Evolutionary conservation across 92 coral and sea anemone genomes (phyloP), one percentile per base, ranked within the genome.

Genomic region (Pocillopora grandis): DNA sequence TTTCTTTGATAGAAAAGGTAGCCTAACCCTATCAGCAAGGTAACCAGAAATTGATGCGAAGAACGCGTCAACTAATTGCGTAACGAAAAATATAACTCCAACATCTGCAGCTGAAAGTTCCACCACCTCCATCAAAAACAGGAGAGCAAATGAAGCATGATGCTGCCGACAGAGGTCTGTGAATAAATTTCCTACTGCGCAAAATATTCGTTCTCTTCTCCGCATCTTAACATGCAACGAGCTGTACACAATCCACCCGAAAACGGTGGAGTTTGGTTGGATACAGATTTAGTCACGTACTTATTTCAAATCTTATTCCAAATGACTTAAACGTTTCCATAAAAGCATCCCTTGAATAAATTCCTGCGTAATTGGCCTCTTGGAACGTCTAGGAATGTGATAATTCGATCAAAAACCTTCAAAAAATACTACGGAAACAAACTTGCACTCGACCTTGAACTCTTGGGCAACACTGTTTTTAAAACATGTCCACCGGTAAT

Each of bases 141-240:
- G 61, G 12, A 92, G 63, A 1, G 61, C n/a, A 42, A 83, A 92
- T 21, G 93, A 87, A 17, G 87, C 71, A 11, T 59, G 80, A 13
- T 90, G 78, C 58, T 80, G 88, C 3, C 89, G 81, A 64, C 58
- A 76, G 11, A 92, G 76, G 18, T 92, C 95, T 67, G 90, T 92
- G 71, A 90, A 81, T 19, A 90, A 71, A 75, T 87, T 92, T 0
- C 95, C 95, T 13, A 92, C 89, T 48, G 87, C 93, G 62, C 81
- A 90, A n/a, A 88, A 90, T 23, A 87, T 21, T 62, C 89, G 77
- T 63, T 92, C 87, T 42, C 71, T 87, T 35, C 60, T 14, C 9
- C 86, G 64, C 55, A 80, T 49, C 35, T 16, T 18, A 42, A 42
- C 49, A 6, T 42, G 49, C 3, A 14, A 23, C 9, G 10, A 5